phyloP scores from a whole-genome alignment of 2,888 invertebrate genomes.

The Adelognathus sp. region DNA sequence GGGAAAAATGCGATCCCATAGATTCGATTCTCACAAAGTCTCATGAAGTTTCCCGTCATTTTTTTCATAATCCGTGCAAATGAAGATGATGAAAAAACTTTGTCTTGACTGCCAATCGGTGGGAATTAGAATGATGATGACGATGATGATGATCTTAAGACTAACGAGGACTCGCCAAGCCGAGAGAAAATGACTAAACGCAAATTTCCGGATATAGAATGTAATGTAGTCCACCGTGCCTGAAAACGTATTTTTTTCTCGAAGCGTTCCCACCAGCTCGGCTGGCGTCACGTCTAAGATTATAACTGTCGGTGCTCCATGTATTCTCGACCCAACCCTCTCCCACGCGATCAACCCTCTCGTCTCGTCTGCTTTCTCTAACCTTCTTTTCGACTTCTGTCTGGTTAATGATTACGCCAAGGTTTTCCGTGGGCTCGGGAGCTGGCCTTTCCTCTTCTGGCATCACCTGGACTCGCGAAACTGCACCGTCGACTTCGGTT shows the following conservation, averaged over 20 bases:
- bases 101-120: not conserved
- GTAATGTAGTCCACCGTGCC: conserved; percentile 54
- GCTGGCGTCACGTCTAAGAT: conserved; percentile 54
- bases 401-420: conserved; percentile 60
- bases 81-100: not conserved
- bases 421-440: conserved; percentile 51
- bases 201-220: conserved; percentile 75
- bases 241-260: conserved; percentile 22
- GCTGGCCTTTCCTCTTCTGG: conserved; percentile 23
- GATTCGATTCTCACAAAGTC: not conserved
- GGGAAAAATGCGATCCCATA: no score
- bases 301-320: conserved; percentile 63
- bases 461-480: conserved; percentile 37
- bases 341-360: conserved; percentile 61
- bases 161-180: conserved; percentile 24
- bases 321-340: conserved; percentile 68
- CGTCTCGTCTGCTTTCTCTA: conserved; percentile 66
- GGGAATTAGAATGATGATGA: conserved; percentile 12
- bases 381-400: conserved; percentile 73
- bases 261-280: conserved; percentile 55
- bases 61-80: not conserved
- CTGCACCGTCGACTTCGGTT: conserved; percentile 24
- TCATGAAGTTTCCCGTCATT: not conserved
- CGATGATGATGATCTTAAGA: conserved; percentile 26
- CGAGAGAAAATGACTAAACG: conserved; percentile 63